Conservation (phyloP, 2,797 vertebrate genomes). For the Epinephelus malabaricus region DNA sequence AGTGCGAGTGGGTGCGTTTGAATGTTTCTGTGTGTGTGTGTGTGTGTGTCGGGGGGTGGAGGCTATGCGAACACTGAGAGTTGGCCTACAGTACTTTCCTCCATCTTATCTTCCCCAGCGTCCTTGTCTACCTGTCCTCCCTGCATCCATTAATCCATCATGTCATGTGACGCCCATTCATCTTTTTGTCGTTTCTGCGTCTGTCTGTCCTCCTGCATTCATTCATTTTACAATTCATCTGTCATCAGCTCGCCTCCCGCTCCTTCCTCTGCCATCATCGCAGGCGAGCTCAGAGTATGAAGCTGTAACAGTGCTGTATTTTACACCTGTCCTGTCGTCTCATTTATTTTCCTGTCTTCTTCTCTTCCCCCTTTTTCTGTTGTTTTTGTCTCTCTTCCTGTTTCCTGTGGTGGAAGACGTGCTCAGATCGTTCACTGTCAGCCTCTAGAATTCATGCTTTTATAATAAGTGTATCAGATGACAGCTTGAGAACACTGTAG, state of each 20-base stretch:
- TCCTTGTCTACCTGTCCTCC: slow-evolving; percentile 64
- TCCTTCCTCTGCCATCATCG: slow-evolving; percentile 10
- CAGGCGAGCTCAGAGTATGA: slow-evolving; percentile 4
- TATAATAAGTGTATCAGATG: no score
- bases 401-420: no score
- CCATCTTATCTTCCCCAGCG: background rate
- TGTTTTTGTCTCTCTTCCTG: no score
- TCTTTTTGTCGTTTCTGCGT: slow-evolving; percentile 54
- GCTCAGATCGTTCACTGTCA: no score
- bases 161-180: slow-evolving; percentile 40
- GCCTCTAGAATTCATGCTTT: no score
- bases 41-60: background rate
- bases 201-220: slow-evolving; percentile 57
- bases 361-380: no score
- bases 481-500: no score
- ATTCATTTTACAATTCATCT: slow-evolving; percentile 46
- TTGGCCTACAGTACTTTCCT: slow-evolving; percentile 6
- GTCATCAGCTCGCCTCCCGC: slow-evolving; percentile 42
- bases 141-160: slow-evolving; percentile 67
- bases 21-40: slow-evolving; percentile 9
- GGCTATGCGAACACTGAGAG: no score
- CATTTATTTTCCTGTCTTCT: no score
- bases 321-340: background rate
- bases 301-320: slow-evolving; percentile 17
- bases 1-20: slow-evolving; percentile 34